Conservation (phyloP, 2,888 invertebrate genomes). For the Caprella mutica region DNA sequence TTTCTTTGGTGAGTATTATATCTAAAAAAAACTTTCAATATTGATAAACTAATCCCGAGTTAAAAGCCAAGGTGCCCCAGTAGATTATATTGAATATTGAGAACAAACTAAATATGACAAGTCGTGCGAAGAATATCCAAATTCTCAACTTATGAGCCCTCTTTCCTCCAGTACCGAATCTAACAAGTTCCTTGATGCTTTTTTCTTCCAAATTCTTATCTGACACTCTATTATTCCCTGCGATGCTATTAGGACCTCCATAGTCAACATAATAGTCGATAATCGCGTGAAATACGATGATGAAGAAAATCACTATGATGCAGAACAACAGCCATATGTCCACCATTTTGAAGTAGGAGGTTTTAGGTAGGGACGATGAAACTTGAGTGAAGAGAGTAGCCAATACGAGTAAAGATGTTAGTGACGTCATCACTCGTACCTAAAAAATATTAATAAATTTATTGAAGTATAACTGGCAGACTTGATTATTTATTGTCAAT, state of each 20-base stretch:
- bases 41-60: constrained; percentile 16
- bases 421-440: constrained; percentile 20
- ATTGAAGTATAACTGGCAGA: too few species aligned
- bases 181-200: not conserved
- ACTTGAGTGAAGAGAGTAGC: constrained; percentile 29
- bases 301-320: constrained; percentile 23
- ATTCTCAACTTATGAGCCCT: constrained; percentile 1
- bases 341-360: constrained; percentile 28
- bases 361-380: constrained; percentile 24
- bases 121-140: not conserved
- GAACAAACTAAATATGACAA: not conserved
- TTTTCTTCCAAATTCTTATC: not conserved
- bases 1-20: too few species aligned
- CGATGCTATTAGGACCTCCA: not conserved
- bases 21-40: too few species aligned
- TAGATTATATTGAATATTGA: constrained; percentile 15
- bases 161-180: not conserved
- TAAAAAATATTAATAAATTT: too few species aligned
- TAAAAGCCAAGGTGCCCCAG: constrained; percentile 18
- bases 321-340: constrained; percentile 27
- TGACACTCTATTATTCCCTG: too few species aligned
- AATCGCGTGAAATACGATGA: constrained; percentile 21
- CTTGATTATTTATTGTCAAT: too few species aligned
- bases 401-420: constrained; percentile 24
- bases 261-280: constrained; percentile 21